Evolutionary conservation across 2,113 vertebrate species (phyloP).

Genomic region (Lonchura striata): DNA sequence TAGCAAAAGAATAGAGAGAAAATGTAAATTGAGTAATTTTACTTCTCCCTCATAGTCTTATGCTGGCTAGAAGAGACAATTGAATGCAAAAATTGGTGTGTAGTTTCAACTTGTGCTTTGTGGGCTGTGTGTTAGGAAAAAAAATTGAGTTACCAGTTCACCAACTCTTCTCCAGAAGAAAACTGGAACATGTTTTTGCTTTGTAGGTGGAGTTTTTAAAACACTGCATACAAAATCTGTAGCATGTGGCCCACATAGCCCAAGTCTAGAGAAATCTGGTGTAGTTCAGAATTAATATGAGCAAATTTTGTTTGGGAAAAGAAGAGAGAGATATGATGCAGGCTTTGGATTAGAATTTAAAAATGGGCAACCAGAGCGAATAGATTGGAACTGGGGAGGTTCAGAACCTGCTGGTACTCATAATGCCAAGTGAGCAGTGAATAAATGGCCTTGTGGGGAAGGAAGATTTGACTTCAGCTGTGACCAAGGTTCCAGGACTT

Average conservation of each 20-base stretch:
- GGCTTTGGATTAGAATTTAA: background rate
- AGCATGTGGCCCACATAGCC: background rate
- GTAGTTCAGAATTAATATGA: background rate
- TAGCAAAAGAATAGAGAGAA: background rate
- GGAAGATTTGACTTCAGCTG: background rate
- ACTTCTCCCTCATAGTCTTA: background rate
- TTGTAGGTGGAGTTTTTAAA: background rate
- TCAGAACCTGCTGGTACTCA: accelerated
- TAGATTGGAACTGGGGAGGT: background rate
- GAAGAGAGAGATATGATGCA: background rate
- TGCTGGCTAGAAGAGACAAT: background rate
- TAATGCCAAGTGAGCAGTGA: background rate
- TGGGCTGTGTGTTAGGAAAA: background rate
- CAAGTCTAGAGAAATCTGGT: background rate
- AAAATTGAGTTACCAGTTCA: background rate
- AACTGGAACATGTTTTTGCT: background rate
- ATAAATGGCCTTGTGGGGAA: background rate
- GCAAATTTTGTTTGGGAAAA: background rate
- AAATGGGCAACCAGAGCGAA: background rate
- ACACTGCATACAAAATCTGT: accelerated
- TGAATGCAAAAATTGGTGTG: background rate
- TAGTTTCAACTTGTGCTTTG: background rate
- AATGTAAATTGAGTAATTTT: background rate
- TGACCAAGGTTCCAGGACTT: accelerated
- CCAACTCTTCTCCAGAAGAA: background rate